phyloP scores from a whole-genome alignment of 2,797 vertebrate genomes.

The Stomatorhinus walkeri region DNA sequence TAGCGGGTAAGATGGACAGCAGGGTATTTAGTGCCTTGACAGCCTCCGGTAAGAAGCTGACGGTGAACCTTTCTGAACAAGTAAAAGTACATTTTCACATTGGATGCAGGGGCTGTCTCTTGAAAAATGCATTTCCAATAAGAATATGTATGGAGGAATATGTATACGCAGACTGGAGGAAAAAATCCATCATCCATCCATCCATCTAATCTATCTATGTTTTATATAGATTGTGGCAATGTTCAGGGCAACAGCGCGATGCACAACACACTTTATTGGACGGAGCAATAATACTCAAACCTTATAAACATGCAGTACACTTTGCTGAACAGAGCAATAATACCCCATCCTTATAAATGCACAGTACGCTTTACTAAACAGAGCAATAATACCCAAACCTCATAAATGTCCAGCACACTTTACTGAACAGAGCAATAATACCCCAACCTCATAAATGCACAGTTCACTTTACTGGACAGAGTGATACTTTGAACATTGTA shows the following conservation, averaged over 20 bases:
- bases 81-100: not conserved
- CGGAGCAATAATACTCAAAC: not conserved
- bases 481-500: not conserved
- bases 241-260: not conserved
- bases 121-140: not conserved
- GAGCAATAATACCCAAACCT: not conserved
- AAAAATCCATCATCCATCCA: not conserved
- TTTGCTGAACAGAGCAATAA: not conserved
- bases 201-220: not conserved
- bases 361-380: not conserved
- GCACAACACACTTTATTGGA: not conserved
- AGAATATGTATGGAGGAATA: not conserved
- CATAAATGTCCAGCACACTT: not conserved
- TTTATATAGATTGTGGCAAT: not conserved
- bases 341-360: not conserved
- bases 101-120: not conserved
- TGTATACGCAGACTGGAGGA: not conserved
- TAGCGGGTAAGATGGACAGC: not conserved
- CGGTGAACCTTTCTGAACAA: not conserved
- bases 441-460: not conserved
- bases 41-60: not conserved
- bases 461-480: not conserved
- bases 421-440: not conserved
- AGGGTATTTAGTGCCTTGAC: not conserved
- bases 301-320: not conserved